phyloP scores from a whole-genome alignment of 2,797 vertebrate genomes.

The Sebastes vulpes region DNA sequence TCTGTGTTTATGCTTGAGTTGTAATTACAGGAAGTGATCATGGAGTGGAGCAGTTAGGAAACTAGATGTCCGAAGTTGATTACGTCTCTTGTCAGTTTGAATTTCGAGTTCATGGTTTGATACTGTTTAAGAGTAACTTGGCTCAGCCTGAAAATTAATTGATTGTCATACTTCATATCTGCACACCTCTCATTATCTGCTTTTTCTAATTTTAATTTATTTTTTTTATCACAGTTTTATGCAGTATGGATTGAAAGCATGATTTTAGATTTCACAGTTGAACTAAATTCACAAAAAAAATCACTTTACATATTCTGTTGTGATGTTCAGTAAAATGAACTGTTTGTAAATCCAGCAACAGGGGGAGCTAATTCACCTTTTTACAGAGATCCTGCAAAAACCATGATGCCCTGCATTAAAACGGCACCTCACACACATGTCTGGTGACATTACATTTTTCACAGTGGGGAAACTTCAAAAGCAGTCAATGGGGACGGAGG shows the following conservation, averaged over 20 bases:
- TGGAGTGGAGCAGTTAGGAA: conserved; percentile 10
- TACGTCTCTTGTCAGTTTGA: background rate
- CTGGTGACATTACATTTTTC: background rate
- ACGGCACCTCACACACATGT: background rate
- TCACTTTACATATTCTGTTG: background rate
- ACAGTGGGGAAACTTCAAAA: background rate
- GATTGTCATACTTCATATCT: background rate
- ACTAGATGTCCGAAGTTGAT: conserved; percentile 35
- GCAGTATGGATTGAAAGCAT: background rate
- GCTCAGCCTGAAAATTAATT: background rate
- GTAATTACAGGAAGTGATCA: conserved; percentile 66
- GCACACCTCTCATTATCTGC: background rate
- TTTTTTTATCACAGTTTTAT: background rate
- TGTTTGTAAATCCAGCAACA: conserved; percentile 44
- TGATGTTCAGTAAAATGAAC: background rate
- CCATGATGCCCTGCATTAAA: background rate
- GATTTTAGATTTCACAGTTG: background rate
- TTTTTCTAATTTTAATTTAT: background rate
- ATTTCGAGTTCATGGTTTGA: conserved; percentile 4
- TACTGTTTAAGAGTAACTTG: background rate
- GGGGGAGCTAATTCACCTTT: conserved; percentile 48
- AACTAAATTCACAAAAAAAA: background rate
- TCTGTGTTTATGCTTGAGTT: conserved; percentile 19
- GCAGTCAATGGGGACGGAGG: background rate
- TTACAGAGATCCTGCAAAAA: background rate